phyloP scores from a whole-genome alignment of 2,888 invertebrate genomes.

The Drosophila trichaetosa region DNA sequence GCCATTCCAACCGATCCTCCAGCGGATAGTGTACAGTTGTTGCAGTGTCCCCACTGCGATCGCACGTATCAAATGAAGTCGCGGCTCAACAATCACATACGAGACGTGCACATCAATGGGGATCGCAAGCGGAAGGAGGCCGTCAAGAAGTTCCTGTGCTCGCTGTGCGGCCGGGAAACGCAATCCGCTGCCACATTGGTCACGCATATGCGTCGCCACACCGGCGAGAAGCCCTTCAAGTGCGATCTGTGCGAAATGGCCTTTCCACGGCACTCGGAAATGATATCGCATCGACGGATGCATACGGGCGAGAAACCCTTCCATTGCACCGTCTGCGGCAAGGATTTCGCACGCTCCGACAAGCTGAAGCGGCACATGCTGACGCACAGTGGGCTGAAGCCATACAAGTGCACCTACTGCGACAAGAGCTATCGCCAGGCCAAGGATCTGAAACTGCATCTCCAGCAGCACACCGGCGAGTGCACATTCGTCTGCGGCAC shows the following conservation, averaged over 20 bases:
- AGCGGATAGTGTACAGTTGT: conserved; percentile 44
- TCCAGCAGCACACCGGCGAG: conserved; percentile 88
- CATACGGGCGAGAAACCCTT: conserved; percentile 89
- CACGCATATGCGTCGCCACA: conserved; percentile 89
- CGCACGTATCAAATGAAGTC: conserved; percentile 82
- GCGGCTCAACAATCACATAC: conserved; percentile 71
- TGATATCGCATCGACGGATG: conserved; percentile 88
- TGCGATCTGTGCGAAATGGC: conserved; percentile 86
- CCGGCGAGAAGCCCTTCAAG: conserved; percentile 87
- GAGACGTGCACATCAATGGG: conserved; percentile 70
- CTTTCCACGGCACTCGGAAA: conserved; percentile 87
- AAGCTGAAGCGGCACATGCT: conserved; percentile 87
- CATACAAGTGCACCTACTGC: conserved; percentile 87
- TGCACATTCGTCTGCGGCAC: conserved; percentile 71
- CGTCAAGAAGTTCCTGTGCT: conserved; percentile 86
- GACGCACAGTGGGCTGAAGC: conserved; percentile 86
- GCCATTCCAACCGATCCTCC: conserved; percentile 9
- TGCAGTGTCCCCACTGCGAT: conserved; percentile 87
- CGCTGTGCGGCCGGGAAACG: conserved; percentile 87
- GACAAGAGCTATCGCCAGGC: conserved; percentile 88
- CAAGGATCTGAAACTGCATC: conserved; percentile 89
- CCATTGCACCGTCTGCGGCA: conserved; percentile 87
- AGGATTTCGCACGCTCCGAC: conserved; percentile 86
- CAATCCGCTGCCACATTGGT: conserved; percentile 87
- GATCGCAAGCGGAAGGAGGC: conserved; percentile 73